Conservation (phyloP, 1,140 invertebrate species). For the Brachionus asplanchnoidis region DNA sequence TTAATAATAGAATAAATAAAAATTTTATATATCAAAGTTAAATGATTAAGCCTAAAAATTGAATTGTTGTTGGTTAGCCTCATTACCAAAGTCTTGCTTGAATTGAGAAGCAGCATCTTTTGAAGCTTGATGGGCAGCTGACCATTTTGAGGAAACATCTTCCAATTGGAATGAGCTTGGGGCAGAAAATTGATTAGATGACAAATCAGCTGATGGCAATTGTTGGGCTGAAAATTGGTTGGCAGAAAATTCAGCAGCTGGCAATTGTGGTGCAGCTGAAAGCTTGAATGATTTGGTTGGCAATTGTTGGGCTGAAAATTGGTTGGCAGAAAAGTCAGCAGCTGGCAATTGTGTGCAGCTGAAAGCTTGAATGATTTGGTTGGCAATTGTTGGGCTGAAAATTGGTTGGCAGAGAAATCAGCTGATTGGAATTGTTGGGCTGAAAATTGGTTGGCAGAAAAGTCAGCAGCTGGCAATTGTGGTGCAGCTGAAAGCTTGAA, state of each 20-base stretch:
- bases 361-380: background rate
- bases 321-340: background rate
- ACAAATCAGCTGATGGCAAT: background rate
- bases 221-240: no score
- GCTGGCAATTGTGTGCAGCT: background rate
- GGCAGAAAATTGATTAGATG: background rate
- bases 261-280: background rate
- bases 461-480: background rate
- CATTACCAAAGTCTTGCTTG: background rate
- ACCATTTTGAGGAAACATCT: background rate
- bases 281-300: background rate
- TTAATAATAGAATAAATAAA: background rate
- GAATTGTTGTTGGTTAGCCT: background rate
- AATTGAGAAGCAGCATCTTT: background rate
- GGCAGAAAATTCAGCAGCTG: background rate
- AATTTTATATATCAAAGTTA: background rate
- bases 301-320: background rate
- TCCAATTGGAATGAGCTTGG: slow-evolving; percentile 5
- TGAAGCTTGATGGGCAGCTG: background rate
- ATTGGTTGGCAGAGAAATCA: no score
- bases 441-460: no score
- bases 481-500: background rate
- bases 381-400: background rate
- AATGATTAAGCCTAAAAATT: background rate
- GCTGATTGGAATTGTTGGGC: no score